Base-by-base conservation (phyloP, 2,888 invertebrate genomes). In the Myathropa florea region DNA sequence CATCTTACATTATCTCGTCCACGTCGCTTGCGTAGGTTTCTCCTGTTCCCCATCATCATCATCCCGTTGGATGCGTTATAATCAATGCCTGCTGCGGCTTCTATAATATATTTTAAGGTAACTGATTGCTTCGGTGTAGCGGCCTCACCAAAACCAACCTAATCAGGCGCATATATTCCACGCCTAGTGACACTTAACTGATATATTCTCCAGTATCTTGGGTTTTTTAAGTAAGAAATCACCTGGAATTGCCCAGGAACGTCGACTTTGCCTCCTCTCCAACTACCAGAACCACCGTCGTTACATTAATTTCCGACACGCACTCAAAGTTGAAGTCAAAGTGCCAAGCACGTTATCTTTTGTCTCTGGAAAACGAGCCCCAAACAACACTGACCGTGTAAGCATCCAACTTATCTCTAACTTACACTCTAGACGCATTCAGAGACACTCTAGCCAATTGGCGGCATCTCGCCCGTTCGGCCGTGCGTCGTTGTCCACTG, bases 291-390 rank as follows among this genome's bases (percentile, higher is more conserved):
- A 18, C 46, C 77, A 82, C 68, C 73, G 70, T 71, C 55, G 83
- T 82, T 82, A 86, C 86, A 86, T 86, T 86, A 83, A 86, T 86
- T 85, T 65, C 65, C 73, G 83, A 79, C 83, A 86, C 83, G 83
- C 78, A 83, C 83, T 82, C 82, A 60, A 28, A 61, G 67, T 6
- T 60, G 39, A 53, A 53, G 59, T 36, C 12, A 57, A 53, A 80
- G 67, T 61, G 55, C 21, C 61, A 39, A 14, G 33, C 53, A 59
- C 70, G 77, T 86, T 86, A 86, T 86, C 85, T 78, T 14, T 39
- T 73, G 71, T 80, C 60, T 39, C 53, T 21, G 53, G 28, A 57
- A 80, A 60, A 86, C 78, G 70, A 72, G 55, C 39, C 30, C 53
- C 55, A 61, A 76, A 73, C 46, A 33, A 78, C 73, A 83, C 78